Evolutionary conservation across 2,113 vertebrate species (phyloP).

Genomic region (Myrmecophaga tridactyla): DNA sequence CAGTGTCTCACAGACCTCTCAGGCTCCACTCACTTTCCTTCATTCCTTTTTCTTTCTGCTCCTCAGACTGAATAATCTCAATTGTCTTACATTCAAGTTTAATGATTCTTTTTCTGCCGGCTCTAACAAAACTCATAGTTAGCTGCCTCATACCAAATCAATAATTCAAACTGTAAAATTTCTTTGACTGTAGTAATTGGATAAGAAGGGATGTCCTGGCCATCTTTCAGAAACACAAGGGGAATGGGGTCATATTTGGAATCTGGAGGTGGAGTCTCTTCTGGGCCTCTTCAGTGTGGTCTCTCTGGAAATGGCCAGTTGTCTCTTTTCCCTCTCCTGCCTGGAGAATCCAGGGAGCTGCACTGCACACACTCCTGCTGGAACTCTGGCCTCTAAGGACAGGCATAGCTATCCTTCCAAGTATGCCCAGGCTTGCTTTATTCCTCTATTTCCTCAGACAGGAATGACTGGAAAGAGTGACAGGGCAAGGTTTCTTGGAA

Average conservation of each 20-base stretch:
- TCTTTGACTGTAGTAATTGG: background rate
- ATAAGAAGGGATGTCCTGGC: background rate
- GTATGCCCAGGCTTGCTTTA: constrained; percentile 39
- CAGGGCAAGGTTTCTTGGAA: constrained; percentile 64
- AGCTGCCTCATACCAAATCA: background rate
- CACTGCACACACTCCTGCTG: background rate
- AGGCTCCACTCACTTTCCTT: too few species aligned
- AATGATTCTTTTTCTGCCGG: too few species aligned
- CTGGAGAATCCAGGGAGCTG: background rate
- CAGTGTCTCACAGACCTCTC: too few species aligned
- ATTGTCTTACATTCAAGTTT: too few species aligned
- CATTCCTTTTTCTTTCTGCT: too few species aligned
- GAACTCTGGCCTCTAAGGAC: background rate
- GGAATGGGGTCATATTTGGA: background rate
- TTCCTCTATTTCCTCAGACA: constrained; percentile 1
- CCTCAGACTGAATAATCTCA: too few species aligned
- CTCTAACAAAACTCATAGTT: background rate
- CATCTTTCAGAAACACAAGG: constrained; percentile 18
- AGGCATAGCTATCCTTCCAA: background rate
- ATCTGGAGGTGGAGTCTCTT: background rate
- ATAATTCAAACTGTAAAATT: background rate
- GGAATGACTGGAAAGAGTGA: constrained; percentile 60
- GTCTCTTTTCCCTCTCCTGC: background rate
- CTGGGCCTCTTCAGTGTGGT: background rate
- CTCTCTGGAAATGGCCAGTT: background rate